A percentile compares a stretch with the other conserved stretches of the same genome.
Conservation (phyloP, 1,140 invertebrate genomes). For the Pygmarrhopalites habei region DNA sequence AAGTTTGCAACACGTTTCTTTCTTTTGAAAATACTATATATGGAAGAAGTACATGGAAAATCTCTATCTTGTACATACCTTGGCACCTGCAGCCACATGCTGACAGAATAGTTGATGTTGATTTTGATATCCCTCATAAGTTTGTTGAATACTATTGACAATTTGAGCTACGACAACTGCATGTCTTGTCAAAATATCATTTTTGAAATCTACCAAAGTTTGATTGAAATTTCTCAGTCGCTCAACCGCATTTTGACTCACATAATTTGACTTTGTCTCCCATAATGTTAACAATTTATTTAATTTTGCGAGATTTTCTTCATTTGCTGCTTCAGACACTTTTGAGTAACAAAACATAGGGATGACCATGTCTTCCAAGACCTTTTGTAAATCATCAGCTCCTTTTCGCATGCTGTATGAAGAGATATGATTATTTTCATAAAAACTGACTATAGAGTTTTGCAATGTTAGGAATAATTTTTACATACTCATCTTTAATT, state of each 20-base stretch:
- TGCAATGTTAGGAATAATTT: not conserved
- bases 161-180: slow-evolving; percentile 65
- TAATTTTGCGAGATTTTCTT: slow-evolving; percentile 33
- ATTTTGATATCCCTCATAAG: slow-evolving; percentile 71
- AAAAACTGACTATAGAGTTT: slow-evolving; percentile 23
- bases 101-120: slow-evolving; percentile 91
- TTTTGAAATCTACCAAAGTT: slow-evolving; percentile 77
- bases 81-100: slow-evolving; percentile 81
- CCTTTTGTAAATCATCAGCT: slow-evolving; percentile 80
- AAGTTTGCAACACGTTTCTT: not conserved
- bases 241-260: slow-evolving; percentile 73
- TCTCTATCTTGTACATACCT: slow-evolving; percentile 45
- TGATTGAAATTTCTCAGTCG: slow-evolving; percentile 68
- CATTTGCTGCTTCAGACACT: slow-evolving; percentile 57
- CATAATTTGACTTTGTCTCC: slow-evolving; percentile 94
- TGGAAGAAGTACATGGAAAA: not conserved
- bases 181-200: slow-evolving; percentile 68
- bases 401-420: slow-evolving; percentile 82
- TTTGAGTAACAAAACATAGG: slow-evolving; percentile 93
- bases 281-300: slow-evolving; percentile 73
- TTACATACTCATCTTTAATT: not conserved
- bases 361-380: slow-evolving; percentile 85
- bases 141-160: slow-evolving; percentile 63
- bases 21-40: not conserved
- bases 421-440: slow-evolving; percentile 17